A percentile compares a stretch with the other conserved stretches of the same genome.
These are phyloP conservation scores for Rhabdophis nuchalis DNA, from an alignment of 2,797 vertebrate species.

Conservation along the genomic window DNA sequence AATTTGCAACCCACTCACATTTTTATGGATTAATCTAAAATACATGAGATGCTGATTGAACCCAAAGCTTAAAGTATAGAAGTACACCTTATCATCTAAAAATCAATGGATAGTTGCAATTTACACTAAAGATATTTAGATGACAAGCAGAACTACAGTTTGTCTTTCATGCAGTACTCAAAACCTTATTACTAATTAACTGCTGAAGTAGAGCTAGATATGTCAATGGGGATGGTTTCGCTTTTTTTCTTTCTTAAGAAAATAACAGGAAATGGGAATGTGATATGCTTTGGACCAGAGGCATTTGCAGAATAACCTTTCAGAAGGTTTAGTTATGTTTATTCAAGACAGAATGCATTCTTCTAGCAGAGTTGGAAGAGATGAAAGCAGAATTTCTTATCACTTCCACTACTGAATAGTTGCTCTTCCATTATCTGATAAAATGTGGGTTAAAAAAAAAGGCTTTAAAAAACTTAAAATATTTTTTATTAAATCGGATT, in stretches of 20 bases:
- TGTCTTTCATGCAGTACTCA: not conserved
- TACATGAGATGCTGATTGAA: not conserved
- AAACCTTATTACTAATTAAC: not conserved
- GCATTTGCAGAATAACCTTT: not conserved
- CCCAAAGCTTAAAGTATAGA: not conserved
- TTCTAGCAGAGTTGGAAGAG: not conserved
- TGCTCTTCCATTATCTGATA: not conserved
- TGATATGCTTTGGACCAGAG: not conserved
- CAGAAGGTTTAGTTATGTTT: not conserved
- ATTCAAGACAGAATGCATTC: not conserved
- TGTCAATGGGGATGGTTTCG: not conserved
- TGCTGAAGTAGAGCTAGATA: not conserved
- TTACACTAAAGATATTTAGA: not conserved
- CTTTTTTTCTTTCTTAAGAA: not conserved
- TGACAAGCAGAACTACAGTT: not conserved
- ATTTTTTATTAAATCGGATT: not conserved
- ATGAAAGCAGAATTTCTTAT: not conserved
- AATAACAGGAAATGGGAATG: not conserved
- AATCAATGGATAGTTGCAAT: not conserved
- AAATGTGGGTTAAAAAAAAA: not conserved
- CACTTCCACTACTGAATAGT: not conserved
- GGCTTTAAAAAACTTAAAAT: not conserved
- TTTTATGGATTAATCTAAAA: constrained; percentile 5
- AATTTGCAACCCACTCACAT: constrained; percentile 1
- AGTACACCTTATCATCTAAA: not conserved